A percentile compares a stretch with the other conserved stretches of the same genome.
These are phyloP conservation scores for Acanthosoma haemorrhoidale DNA, from an alignment of 2,888 invertebrate genomes.

Conservation along the genomic window DNA sequence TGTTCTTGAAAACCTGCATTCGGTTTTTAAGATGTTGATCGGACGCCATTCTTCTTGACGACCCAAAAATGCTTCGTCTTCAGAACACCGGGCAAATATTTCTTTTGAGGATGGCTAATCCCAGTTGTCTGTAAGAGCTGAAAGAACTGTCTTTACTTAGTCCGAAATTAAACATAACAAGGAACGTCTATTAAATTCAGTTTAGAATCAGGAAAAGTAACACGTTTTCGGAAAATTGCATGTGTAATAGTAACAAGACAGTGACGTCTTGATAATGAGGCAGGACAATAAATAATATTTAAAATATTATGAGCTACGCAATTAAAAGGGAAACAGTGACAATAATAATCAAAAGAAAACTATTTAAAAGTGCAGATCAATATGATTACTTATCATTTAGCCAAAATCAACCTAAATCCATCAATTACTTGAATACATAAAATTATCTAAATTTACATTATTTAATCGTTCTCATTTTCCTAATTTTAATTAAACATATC, in stretches of 20 bases:
- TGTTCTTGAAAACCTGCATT: constrained; percentile 95
- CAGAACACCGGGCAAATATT: constrained; percentile 7
- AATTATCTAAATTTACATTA: too few relatives aligned
- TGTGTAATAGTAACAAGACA: constrained; percentile 28
- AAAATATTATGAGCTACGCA: background rate
- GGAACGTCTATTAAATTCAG: background rate
- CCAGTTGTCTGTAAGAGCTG: background rate
- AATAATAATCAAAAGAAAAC: too few relatives aligned
- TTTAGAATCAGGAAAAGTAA: constrained; percentile 10
- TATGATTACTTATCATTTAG: too few relatives aligned
- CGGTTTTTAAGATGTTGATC: constrained; percentile 74
- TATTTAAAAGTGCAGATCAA: too few relatives aligned
- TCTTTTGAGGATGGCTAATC: background rate
- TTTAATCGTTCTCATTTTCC: too few relatives aligned
- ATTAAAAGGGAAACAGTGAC: too few relatives aligned
- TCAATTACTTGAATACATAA: too few relatives aligned
- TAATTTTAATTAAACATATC: too few relatives aligned
- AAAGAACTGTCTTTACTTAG: background rate
- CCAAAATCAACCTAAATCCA: too few relatives aligned
- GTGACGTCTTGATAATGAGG: constrained; percentile 19
- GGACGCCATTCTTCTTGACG: constrained; percentile 55
- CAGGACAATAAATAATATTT: background rate
- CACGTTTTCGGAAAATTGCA: constrained; percentile 30
- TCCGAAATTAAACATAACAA: constrained; percentile 27
- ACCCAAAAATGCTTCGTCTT: constrained; percentile 11